A percentile compares a stretch with the other conserved stretches of the same genome.
phyloP scores from a whole-genome alignment of 2,797 vertebrate species.

The Oreortyx pictus region DNA sequence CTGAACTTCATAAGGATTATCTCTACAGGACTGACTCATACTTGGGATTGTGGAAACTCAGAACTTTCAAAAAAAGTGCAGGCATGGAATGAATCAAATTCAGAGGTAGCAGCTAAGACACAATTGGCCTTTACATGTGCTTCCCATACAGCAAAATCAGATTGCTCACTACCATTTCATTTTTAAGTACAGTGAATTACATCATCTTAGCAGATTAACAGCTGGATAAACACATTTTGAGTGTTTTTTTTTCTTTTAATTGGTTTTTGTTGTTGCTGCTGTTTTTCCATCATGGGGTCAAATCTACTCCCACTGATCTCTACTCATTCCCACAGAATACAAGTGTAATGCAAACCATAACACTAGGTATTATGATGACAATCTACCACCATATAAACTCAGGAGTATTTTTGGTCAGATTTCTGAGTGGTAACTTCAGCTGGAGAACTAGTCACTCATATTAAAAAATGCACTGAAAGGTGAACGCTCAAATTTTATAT shows the following conservation, averaged over 20 bases:
- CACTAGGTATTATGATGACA: background rate
- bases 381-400: conserved; percentile 11
- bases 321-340: background rate
- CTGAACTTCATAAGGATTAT: background rate
- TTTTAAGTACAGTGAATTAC: background rate
- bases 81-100: background rate
- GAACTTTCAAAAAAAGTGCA: background rate
- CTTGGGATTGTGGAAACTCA: background rate
- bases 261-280: background rate
- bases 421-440: background rate
- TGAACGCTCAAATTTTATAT: background rate
- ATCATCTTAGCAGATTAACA: background rate
- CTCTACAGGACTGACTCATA: background rate
- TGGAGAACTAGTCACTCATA: background rate
- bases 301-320: background rate
- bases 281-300: background rate
- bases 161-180: background rate
- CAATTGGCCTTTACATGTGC: background rate
- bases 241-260: background rate
- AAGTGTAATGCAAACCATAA: background rate
- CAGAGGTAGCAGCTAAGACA: background rate
- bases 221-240: conserved; percentile 7
- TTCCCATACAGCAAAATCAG: background rate
- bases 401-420: background rate
- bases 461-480: background rate